Percentiles rank a stretch among this genome's conserved stretches.
These are phyloP conservation scores for Euura lappo DNA, from an alignment of 1,140 invertebrate species.

Conservation along the genomic window DNA sequence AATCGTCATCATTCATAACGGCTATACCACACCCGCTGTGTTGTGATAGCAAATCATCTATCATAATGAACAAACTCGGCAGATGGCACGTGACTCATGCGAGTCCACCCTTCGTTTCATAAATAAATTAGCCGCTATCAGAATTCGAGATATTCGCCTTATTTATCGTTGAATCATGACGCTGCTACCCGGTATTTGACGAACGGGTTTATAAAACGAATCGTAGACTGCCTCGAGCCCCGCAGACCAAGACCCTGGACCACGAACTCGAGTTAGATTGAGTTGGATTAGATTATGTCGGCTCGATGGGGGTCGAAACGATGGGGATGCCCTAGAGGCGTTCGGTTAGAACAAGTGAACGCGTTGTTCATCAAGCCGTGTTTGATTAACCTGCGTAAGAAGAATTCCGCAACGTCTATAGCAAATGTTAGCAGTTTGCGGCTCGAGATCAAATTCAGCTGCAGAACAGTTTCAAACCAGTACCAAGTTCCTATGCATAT, in stretches of 20 bases:
- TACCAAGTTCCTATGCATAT: too few species aligned
- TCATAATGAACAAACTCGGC: slow-evolving; percentile 30
- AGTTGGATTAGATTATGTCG: slow-evolving; percentile 23
- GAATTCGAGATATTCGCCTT: slow-evolving; percentile 50
- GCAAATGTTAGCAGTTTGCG: too few species aligned
- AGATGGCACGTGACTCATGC: slow-evolving; percentile 60
- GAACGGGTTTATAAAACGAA: slow-evolving; percentile 1
- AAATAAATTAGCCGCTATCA: slow-evolving; percentile 59
- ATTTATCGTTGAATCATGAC: slow-evolving; percentile 52
- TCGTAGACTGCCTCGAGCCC: background rate
- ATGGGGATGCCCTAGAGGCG: slow-evolving; percentile 26
- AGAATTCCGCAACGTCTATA: too few species aligned
- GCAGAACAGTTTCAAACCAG: too few species aligned
- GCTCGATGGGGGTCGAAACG: slow-evolving; percentile 25
- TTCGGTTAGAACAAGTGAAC: slow-evolving; percentile 53
- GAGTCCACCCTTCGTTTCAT: slow-evolving; percentile 39
- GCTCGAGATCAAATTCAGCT: too few species aligned
- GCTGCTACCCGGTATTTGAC: slow-evolving; percentile 29
- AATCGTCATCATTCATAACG: background rate
- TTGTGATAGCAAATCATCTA: slow-evolving; percentile 11
- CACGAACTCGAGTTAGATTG: background rate
- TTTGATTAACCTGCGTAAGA: background rate
- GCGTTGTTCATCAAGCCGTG: slow-evolving; percentile 19
- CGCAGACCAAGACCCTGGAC: slow-evolving; percentile 18
- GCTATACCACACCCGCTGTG: background rate